Evolutionary conservation across 37 sponge, comb jelly and placozoan genomes (phyloP).

Genomic region (Axinella damicornis): DNA sequence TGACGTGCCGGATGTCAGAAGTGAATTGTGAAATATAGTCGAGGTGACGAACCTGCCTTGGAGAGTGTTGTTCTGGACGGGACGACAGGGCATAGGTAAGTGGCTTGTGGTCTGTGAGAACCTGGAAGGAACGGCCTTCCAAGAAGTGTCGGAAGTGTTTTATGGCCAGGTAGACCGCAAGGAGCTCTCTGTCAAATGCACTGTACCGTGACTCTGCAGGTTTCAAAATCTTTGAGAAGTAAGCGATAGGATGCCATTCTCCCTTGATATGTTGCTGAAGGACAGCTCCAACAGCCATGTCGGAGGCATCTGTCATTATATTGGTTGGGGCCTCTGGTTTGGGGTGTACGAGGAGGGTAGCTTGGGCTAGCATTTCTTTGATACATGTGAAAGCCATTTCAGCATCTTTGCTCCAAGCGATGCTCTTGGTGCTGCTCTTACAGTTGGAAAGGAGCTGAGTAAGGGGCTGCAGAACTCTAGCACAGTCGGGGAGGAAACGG

Average conservation of each 20-base stretch:
- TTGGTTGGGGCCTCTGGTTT: conserved; percentile 54
- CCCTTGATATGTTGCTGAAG: neutral
- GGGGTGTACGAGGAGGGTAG: conserved; percentile 58
- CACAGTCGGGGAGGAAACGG: conserved; percentile 55
- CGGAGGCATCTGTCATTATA: conserved; percentile 73
- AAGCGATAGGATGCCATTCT: conserved; percentile 23
- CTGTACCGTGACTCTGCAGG: conserved; percentile 65
- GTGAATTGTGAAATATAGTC: neutral
- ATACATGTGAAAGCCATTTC: conserved; percentile 29
- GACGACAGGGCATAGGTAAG: conserved; percentile 27
- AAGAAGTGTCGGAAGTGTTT: conserved; percentile 59
- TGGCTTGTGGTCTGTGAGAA: conserved; percentile 62
- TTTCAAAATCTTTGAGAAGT: conserved; percentile 38
- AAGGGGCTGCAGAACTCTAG: conserved; percentile 35
- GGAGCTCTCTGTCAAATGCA: conserved; percentile 67
- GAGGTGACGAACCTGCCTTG: conserved; percentile 24
- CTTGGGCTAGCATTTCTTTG: conserved; percentile 54
- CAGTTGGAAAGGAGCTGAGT: conserved; percentile 9
- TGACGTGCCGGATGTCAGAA: neutral
- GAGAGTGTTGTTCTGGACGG: conserved; percentile 14
- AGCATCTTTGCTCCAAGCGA: conserved; percentile 34
- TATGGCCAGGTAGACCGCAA: conserved; percentile 57
- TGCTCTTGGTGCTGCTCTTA: neutral
- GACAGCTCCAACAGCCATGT: conserved; percentile 56
- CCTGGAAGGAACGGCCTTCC: conserved; percentile 50